These are phyloP conservation scores for Punctoribates punctum DNA, from an alignment of 2,888 invertebrate species.

Conservation along the genomic window DNA sequence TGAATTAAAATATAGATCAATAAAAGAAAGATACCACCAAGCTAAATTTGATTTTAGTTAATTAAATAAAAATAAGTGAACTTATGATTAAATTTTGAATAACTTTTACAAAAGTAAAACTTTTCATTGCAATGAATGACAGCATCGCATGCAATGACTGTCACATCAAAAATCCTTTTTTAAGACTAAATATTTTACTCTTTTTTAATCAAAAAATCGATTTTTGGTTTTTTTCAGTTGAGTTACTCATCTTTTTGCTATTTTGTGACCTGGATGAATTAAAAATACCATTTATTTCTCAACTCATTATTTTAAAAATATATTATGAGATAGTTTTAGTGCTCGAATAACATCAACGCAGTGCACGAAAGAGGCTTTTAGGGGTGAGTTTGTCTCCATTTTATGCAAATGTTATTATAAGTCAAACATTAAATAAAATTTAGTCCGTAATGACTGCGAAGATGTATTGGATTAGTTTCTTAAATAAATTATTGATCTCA, in stretches of 20 bases:
- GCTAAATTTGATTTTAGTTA: too few relatives aligned
- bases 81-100: not conserved
- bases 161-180: not conserved
- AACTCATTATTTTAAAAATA: not conserved
- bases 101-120: not conserved
- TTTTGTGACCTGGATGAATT: not conserved
- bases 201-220: not conserved
- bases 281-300: not conserved
- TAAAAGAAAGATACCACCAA: too few relatives aligned
- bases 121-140: not conserved
- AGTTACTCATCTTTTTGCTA: too few relatives aligned
- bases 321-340: not conserved
- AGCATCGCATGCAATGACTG: not conserved
- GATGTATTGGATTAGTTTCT: constrained; percentile 23
- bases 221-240: not conserved
- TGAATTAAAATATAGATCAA: not conserved
- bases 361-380: constrained; percentile 28
- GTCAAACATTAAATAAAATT: constrained; percentile 28
- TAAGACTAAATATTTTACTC: not conserved
- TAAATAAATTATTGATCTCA: constrained; percentile 16
- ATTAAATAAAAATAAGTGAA: not conserved
- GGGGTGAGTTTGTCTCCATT: constrained; percentile 18
- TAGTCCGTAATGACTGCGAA: constrained; percentile 8
- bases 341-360: not conserved
- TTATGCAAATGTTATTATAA: constrained; percentile 35